phyloP scores from a whole-genome alignment of 1,140 invertebrate genomes.

The Nymphalis io region DNA sequence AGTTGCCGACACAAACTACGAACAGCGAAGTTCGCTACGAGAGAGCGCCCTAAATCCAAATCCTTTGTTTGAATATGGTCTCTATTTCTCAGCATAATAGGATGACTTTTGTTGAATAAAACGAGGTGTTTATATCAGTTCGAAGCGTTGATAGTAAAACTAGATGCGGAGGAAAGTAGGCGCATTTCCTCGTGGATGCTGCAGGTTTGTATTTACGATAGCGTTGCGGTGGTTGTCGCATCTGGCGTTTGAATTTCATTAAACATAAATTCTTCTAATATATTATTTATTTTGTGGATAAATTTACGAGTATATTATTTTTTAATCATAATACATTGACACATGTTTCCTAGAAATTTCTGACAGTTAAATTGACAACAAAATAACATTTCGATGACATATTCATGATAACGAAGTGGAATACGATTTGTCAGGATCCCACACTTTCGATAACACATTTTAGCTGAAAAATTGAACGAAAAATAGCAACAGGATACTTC shows the following conservation, averaged over 20 bases:
- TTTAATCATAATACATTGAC: background rate
- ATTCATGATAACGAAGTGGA: background rate
- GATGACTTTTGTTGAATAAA: slow-evolving; percentile 18
- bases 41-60: slow-evolving; percentile 36
- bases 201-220: slow-evolving; percentile 41
- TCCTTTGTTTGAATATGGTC: slow-evolving; percentile 7
- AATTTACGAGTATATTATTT: background rate
- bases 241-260: slow-evolving; percentile 39
- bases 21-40: slow-evolving; percentile 7
- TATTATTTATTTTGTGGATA: background rate
- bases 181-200: slow-evolving; percentile 71
- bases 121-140: slow-evolving; percentile 40
- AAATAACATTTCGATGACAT: background rate
- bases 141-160: slow-evolving; percentile 37
- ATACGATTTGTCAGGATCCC: background rate
- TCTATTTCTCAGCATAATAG: slow-evolving; percentile 4
- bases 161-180: slow-evolving; percentile 74
- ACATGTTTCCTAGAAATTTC: background rate
- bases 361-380: background rate
- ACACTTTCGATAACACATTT: no score
- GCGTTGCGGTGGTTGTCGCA: slow-evolving; percentile 60
- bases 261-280: background rate
- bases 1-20: slow-evolving; percentile 32
- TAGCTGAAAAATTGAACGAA: no score
- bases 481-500: no score